Evolutionary conservation across 2,113 vertebrate genomes (phyloP).

Genomic region (Heterochromis multidens): DNA sequence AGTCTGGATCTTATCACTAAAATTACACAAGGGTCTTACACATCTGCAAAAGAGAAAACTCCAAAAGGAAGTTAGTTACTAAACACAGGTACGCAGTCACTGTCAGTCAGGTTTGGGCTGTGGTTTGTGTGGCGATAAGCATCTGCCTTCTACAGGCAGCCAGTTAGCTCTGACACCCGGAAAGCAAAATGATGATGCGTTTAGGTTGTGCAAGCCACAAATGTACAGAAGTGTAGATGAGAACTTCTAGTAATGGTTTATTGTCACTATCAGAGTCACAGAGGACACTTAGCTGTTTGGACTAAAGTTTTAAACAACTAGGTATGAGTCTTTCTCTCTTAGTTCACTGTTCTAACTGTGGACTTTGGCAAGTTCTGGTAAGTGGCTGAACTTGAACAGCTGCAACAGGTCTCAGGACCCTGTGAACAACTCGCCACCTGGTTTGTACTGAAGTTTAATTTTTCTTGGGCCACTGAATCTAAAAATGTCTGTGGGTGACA

Average conservation of each 20-base stretch:
- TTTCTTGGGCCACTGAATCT: fast-evolving
- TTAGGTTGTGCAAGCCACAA: slow-evolving; percentile 19
- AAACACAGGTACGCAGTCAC: not conserved
- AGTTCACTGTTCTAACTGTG: not conserved
- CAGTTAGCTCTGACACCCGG: not conserved
- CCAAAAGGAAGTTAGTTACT: slow-evolving; percentile 8
- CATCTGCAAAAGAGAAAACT: not conserved
- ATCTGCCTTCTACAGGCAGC: not conserved
- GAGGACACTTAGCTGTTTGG: not conserved
- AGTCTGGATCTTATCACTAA: not conserved
- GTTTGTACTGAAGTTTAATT: not conserved
- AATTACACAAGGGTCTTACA: not conserved
- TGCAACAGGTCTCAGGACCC: not conserved
- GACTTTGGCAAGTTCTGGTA: not conserved
- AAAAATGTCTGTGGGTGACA: not conserved
- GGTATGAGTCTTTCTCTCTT: slow-evolving; percentile 10
- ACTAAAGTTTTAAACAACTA: not conserved
- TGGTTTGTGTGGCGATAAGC: slow-evolving; percentile 28
- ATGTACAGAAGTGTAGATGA: not conserved
- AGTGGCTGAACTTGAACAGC: not conserved
- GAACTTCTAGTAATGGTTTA: not conserved
- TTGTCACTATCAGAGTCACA: not conserved
- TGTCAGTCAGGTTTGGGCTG: not conserved
- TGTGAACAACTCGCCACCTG: not conserved
- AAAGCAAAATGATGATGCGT: slow-evolving; percentile 19